Percentiles rank a stretch among this genome's conserved stretches.
Evolutionary conservation across 92 coral and sea anemone species (phyloP).

Genomic region (Phenganax subtilis): DNA sequence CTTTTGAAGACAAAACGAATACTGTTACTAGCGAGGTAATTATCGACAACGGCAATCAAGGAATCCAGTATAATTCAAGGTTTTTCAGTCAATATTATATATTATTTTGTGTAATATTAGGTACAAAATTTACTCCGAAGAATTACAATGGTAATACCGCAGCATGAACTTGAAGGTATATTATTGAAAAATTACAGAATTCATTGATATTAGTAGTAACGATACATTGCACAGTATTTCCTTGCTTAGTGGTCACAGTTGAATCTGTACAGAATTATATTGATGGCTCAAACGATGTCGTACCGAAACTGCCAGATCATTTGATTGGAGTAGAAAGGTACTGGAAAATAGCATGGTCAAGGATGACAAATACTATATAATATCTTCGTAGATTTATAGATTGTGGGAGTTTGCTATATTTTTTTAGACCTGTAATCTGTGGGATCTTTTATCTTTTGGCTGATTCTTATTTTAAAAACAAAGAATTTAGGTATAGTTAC

Average conservation of each 20-base stretch:
- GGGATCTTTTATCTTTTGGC: conserved; percentile 91
- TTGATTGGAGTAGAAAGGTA: conserved; percentile 71
- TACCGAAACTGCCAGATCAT: conserved; percentile 74
- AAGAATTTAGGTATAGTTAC: conserved; percentile 79
- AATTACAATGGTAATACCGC: conserved; percentile 81
- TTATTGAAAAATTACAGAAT: not conserved
- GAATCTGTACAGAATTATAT: conserved; percentile 91
- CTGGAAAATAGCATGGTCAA: not conserved
- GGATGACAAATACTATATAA: not conserved
- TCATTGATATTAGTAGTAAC: not conserved
- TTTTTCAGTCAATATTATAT: not conserved
- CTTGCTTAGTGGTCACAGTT: conserved; percentile 61
- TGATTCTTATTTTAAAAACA: conserved; percentile 95
- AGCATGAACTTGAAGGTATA: conserved; percentile 83
- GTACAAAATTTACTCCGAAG: conserved; percentile 92
- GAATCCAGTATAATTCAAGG: not conserved
- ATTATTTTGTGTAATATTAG: conserved; percentile 32
- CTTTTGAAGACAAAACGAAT: conserved; percentile 79
- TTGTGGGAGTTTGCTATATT: not conserved
- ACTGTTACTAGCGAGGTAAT: conserved; percentile 81
- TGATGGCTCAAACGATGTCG: conserved; percentile 72
- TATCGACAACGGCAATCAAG: not conserved
- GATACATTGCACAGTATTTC: too few species aligned
- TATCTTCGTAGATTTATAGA: not conserved
- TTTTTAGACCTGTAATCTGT: conserved; percentile 79